A percentile compares a stretch with the other conserved stretches of the same genome.
phyloP scores from a whole-genome alignment of 2,888 invertebrate species.

The Syrphus vitripennis region DNA sequence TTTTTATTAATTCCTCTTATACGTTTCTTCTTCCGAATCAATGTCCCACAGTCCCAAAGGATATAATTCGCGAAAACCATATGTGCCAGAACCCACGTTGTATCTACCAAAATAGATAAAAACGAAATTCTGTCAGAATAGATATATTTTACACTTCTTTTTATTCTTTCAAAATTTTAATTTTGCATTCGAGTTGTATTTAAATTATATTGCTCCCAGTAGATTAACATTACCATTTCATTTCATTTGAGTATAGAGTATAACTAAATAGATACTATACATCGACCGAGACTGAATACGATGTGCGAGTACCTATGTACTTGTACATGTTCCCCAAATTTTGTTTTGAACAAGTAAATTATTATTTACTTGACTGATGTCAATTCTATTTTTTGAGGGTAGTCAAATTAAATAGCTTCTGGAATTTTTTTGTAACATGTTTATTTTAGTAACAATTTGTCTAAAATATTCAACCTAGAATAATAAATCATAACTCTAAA shows the following conservation, averaged over 20 bases:
- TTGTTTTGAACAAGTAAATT: neutral
- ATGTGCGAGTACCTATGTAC: neutral
- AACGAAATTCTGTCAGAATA: constrained; percentile 1
- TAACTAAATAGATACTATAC: neutral
- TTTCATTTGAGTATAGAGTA: too few relatives aligned
- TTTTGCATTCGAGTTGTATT: constrained; percentile 56
- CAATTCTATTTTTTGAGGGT: neutral
- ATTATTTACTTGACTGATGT: neutral
- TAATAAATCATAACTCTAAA: neutral
- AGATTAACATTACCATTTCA: constrained; percentile 21
- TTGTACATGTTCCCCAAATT: neutral
- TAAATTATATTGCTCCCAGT: constrained; percentile 64
- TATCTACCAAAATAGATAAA: neutral
- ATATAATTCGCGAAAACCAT: constrained; percentile 7
- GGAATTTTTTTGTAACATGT: neutral
- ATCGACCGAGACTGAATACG: neutral
- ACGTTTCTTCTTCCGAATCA: constrained; percentile 2
- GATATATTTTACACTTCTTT: neutral
- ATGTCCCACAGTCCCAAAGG: constrained; percentile 13
- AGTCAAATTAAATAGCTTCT: neutral
- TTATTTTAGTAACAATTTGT: neutral
- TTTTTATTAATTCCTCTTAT: neutral
- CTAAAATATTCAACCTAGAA: neutral
- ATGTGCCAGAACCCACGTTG: neutral
- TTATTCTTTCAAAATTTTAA: constrained; percentile 51